Evolutionary conservation across 92 coral and sea anemone genomes (phyloP), one percentile per base, ranked within the genome.

Genomic region (Metridium senile): DNA sequence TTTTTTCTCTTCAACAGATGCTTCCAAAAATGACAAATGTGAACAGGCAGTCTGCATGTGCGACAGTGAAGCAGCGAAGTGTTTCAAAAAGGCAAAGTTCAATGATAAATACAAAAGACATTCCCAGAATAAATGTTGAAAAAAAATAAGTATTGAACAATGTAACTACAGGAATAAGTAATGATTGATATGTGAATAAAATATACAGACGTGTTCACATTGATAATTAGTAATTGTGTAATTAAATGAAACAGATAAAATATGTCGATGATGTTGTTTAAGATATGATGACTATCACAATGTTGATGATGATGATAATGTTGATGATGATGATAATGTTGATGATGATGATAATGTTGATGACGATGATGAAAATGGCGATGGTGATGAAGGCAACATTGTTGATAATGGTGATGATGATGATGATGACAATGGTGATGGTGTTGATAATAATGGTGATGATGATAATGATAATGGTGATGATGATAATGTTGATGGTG

Each of bases 41-140:
- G 76, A 74, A 35, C 65, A 77, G 54, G 68, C 70, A 0, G 71
- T 87, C 62, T 87, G 91, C 26, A 74, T 76, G 64, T 87, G 91
- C 58, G 91, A 87, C 62, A 80, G 84, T 2, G 46, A 46, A 1
- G 91, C 91, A 11, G 87, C 77, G 56, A 77, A 67, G 49, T 87
- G 87, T 31, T 87, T 87, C 54, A 80, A 79, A 0, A 62, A 29
- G 22, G 39, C 58, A 26, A 64, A 30, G 52, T 82, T 70, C 62
- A 62, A 82, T 57, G 63, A 82, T 27, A 39, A 47, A 35, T 71
- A 76, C 46, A 67, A 72, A 31, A 9, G 33, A n/a, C 51, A 87
- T 64, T 46, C 90, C 16, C 82, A 71, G 13, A 22, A 22, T 1
- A 82, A 87, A 49, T 82, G 87, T 26, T 70, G 59, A 54, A 54